Evolutionary conservation across 2,888 invertebrate genomes (phyloP).

Genomic region (Eucera pruinosa): DNA sequence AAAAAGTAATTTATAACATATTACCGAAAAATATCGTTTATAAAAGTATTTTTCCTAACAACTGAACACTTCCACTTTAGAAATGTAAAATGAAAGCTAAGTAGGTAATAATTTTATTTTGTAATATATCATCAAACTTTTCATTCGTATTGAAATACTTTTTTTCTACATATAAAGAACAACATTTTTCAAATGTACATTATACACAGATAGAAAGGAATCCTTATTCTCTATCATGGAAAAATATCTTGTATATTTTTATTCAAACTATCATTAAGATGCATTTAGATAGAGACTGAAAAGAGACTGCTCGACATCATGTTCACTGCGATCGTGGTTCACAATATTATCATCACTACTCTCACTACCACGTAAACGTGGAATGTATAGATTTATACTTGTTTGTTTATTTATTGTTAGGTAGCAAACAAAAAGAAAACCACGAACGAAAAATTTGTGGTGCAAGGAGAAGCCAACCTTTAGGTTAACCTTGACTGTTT

Average conservation of each 20-base stretch:
- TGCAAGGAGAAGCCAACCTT: slow-evolving; percentile 63
- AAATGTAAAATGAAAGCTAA: background rate
- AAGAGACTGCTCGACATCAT: slow-evolving; percentile 52
- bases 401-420: slow-evolving; percentile 76
- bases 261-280: slow-evolving; percentile 19
- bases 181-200: background rate
- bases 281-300: slow-evolving; percentile 51
- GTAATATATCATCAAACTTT: background rate
- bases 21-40: background rate
- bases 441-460: slow-evolving; percentile 36
- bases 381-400: slow-evolving; percentile 73
- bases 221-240: slow-evolving; percentile 11
- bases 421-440: slow-evolving; percentile 52
- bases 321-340: slow-evolving; percentile 60
- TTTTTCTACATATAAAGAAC: background rate
- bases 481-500: slow-evolving; percentile 77
- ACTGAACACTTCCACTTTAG: background rate
- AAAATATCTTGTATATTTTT: slow-evolving; percentile 29
- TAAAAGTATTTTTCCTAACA: background rate
- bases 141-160: background rate
- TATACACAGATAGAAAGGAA: background rate
- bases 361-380: slow-evolving; percentile 56
- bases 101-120: slow-evolving; percentile 2
- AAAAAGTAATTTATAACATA: background rate
- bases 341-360: slow-evolving; percentile 55